These are phyloP conservation scores for Neoniphon sammara DNA, from an alignment of 2,797 vertebrate genomes.

Conservation along the genomic window DNA sequence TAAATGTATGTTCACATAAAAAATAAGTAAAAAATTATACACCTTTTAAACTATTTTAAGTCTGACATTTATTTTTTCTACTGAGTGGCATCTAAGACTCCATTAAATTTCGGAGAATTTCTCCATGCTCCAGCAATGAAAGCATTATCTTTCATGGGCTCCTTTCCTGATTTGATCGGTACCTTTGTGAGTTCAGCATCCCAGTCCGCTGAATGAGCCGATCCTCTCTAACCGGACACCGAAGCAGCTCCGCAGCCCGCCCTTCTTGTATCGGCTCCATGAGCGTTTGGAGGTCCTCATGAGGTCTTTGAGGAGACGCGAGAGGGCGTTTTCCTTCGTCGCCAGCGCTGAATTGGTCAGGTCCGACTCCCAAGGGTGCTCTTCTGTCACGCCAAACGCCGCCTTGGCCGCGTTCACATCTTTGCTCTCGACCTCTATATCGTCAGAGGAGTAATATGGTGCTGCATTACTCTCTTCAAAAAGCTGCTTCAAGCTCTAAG, in stretches of 20 bases:
- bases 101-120: too few species aligned
- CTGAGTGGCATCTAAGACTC: too few species aligned
- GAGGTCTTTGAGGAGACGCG: constrained; percentile 78
- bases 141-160: too few species aligned
- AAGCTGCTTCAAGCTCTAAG: constrained; percentile 76
- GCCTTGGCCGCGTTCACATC: constrained; percentile 57
- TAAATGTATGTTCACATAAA: too few species aligned
- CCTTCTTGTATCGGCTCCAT: constrained; percentile 83
- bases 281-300: constrained; percentile 81
- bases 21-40: too few species aligned
- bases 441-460: constrained; percentile 58
- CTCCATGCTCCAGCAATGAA: too few species aligned
- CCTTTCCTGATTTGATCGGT: not conserved
- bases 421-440: constrained; percentile 39
- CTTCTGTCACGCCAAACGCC: constrained; percentile 39
- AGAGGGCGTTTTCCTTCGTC: constrained; percentile 58
- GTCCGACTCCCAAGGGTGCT: constrained; percentile 57
- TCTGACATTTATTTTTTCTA: too few species aligned
- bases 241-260: constrained; percentile 84
- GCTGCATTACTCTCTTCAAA: constrained; percentile 64
- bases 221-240: constrained; percentile 84
- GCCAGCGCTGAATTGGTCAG: constrained; percentile 50
- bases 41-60: too few species aligned
- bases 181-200: constrained; percentile 77
- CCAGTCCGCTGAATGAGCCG: constrained; percentile 85